These are phyloP conservation scores for Microplitis demolitor DNA, from an alignment of 1,140 invertebrate genomes.

Conservation along the genomic window DNA sequence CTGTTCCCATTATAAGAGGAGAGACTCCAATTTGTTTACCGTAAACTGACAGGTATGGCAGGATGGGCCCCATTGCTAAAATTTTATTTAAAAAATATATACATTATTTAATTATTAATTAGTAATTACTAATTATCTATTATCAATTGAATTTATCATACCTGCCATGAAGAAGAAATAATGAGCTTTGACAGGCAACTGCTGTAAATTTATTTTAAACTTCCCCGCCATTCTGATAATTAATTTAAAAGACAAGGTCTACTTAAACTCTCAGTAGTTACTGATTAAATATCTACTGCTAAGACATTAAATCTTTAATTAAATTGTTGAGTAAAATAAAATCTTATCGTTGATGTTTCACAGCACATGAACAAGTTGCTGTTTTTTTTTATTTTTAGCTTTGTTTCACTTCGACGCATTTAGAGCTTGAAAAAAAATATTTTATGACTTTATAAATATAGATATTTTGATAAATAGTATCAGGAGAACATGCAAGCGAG, in stretches of 20 bases:
- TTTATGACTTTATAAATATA: no score
- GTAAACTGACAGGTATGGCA: constrained; percentile 75
- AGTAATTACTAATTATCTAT: constrained; percentile 9
- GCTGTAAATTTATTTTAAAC: constrained; percentile 67
- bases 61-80: constrained; percentile 76
- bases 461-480: no score
- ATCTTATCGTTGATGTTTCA: no score
- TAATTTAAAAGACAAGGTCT: no score
- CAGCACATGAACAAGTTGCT: no score
- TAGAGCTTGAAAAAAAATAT: no score
- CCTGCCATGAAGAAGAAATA: constrained; percentile 83
- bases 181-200: constrained; percentile 79
- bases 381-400: no score
- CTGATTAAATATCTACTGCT: neutral
- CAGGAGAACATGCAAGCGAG: no score
- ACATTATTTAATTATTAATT: constrained; percentile 1
- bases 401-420: no score
- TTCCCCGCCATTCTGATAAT: constrained; percentile 38
- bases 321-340: no score
- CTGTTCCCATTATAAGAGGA: constrained; percentile 71
- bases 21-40: constrained; percentile 78
- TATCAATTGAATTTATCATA: constrained; percentile 54
- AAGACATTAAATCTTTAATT: no score
- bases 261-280: neutral
- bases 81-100: constrained; percentile 30